Conservation (phyloP, 1,140 invertebrate genomes). For the Proales similis region DNA sequence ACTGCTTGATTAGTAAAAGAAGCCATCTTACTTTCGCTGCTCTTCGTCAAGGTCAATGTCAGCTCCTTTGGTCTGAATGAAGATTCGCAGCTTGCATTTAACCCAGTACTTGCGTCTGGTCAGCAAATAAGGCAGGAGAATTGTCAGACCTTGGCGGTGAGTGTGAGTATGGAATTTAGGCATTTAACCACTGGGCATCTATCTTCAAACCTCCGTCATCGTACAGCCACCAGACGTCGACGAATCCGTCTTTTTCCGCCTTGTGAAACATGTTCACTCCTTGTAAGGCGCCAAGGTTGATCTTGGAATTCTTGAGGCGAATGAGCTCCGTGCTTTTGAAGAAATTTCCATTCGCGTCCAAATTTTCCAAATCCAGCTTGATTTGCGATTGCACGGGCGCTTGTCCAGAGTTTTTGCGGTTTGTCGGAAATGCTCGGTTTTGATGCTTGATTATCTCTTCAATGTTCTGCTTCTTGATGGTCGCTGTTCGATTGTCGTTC, state of each 20-base stretch:
- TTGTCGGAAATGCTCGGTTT: conserved; percentile 19
- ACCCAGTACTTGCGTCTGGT: conserved; percentile 74
- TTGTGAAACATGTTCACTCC: conserved; percentile 29
- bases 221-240: conserved; percentile 95
- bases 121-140: conserved; percentile 83
- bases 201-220: conserved; percentile 82
- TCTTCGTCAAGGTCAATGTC: conserved; percentile 2
- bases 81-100: conserved; percentile 72
- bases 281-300: conserved; percentile 11
- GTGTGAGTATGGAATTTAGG: no score
- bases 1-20: no score
- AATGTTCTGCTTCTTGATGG: conserved; percentile 34
- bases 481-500: conserved; percentile 35
- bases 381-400: no score
- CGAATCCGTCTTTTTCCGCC: conserved; percentile 58
- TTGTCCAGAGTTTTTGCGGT: no score
- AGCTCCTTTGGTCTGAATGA: conserved; percentile 31
- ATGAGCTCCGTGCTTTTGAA: conserved; percentile 39
- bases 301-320: conserved; percentile 36
- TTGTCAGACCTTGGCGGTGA: no score
- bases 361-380: no score
- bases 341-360: no score
- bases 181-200: no score
- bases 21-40: conserved; percentile 3
- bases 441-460: conserved; percentile 26